Evolutionary conservation across 2,113 vertebrate genomes (phyloP), one percentile per base, ranked within the genome.

Genomic region (Candoia aspera): DNA sequence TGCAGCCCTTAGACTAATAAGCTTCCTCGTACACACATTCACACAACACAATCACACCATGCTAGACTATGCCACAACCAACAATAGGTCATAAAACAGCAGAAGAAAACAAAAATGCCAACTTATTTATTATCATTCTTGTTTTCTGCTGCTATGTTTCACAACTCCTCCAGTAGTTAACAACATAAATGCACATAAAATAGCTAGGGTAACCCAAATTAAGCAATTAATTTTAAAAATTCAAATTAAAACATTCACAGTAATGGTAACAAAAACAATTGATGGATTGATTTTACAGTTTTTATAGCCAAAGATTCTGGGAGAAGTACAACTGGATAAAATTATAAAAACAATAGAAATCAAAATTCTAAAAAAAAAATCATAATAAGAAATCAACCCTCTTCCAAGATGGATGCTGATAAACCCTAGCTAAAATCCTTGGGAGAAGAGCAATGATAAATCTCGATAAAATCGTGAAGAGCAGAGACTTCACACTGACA

Each of bases 11-110:
- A 83, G 90, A 83, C 60, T 64, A 19, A 29, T 23, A 26, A 92
- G 92, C 84, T 90, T 89, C 83, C 24, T 42, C 93, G 94, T 90
- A 92, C n/a, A 92, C 53, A n/a, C 46, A 42, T 24, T 19, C 86
- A 58, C 15, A 46, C 23, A 26, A 23, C 37, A 37, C 68, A 37
- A 79, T 79, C 68, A 42, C 9, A 49, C 49, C 37, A 54, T 0
- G 5, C 9, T 8, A n/a, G 11, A 6, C 68, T 54, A 85, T 15
- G 54, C n/a, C 17, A 2, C n/a, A 73, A 33, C 33, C 49, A 33
- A 33, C 26, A 87, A 55, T 33, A 3, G 2, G 24, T 79, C 1
- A 11, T 42, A 83, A 90, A 33, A 83, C 0, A 12, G 84, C 49
- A 8, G 6, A 9, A 6, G 11, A 12, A 17, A n/a, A 79, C 0